A percentile compares a stretch with the other conserved stretches of the same genome.
Evolutionary conservation across 2,113 vertebrate species (phyloP).

Genomic region (Bos indicus): DNA sequence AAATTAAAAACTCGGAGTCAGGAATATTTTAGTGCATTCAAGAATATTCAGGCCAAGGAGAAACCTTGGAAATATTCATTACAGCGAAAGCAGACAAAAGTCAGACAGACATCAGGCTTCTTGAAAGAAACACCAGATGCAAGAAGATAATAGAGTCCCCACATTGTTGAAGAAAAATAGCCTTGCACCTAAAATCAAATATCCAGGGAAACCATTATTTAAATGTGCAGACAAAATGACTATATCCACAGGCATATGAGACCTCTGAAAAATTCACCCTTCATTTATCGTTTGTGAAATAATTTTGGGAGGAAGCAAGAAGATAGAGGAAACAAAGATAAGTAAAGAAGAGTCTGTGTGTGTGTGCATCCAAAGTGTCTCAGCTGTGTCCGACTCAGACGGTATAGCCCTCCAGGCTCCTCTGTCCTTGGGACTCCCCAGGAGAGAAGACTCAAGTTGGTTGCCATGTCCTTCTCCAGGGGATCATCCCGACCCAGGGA

Average conservation of each 20-base stretch:
- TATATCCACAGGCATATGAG: not conserved
- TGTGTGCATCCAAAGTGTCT: not conserved
- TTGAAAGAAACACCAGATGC: not conserved
- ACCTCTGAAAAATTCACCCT: not conserved
- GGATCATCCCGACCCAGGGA: fast-evolving
- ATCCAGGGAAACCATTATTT: not conserved
- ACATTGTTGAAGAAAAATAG: not conserved
- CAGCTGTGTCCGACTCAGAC: fast-evolving
- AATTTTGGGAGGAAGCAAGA: not conserved
- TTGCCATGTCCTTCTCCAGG: not conserved
- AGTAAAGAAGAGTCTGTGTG: not conserved
- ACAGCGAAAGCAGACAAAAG: not conserved
- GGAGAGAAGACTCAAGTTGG: not conserved
- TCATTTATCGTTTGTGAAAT: not conserved
- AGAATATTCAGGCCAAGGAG: not conserved
- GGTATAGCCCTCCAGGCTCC: not conserved
- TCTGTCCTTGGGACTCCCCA: not conserved
- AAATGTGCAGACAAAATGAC: not conserved
- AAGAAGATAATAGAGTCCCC: not conserved
- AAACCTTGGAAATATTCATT: not conserved
- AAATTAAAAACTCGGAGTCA: not conserved
- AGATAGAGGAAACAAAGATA: not conserved
- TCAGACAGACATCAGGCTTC: not conserved
- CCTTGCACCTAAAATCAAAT: not conserved
- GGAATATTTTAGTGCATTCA: not conserved